Evolutionary conservation across 2,113 vertebrate genomes (phyloP), one percentile per base, ranked within the genome.

Genomic region (Urocitellus parryii): DNA sequence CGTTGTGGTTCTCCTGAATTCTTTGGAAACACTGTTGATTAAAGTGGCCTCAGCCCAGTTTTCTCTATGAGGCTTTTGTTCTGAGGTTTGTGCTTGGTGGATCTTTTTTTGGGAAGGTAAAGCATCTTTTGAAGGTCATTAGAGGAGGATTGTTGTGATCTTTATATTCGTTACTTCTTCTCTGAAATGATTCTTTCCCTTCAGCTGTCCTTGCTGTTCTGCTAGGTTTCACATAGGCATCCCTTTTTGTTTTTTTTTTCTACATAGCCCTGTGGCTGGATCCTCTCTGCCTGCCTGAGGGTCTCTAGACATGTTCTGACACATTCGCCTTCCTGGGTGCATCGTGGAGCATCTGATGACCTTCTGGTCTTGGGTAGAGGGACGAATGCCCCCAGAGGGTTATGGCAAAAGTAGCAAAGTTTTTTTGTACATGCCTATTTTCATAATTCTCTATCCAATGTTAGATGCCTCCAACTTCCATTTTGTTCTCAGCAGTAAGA

Each of bases 41-140:
- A 37, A 95, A 70, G 14, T 34, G 45, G 2, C 34, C 42, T 65
- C n/a, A 77, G 10, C 24, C 34, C 34, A 9, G 37, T 20, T 80
- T 63, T 5, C 20, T 78, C 7, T 63, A 18, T 29, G 83, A 24
- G 4, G 24, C 9, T 88, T 87, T 84, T 83, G 48, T 94, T 81
- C 20, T 94, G 39, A 90, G 76, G 42, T 87, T 92, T 95, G 39
- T 24, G 39, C 34, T 92, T 79, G 39, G 74, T 68, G 65, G 63
- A 68, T 92, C n/a, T 87, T 4, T 90, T 90, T 78, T 91, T 63
- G 80, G 68, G 51, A 94, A 79, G 20, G 13, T 90, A 24, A 68
- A 78, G 20, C 2, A 18, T 85, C 3, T 76, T 96, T 81, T 73
- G 42, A 91, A 78, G 68, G 48, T 39, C 12, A 3, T 63, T 68